Evolutionary conservation across 2,113 vertebrate species (phyloP).

Genomic region (Odontophorus gujanensis): DNA sequence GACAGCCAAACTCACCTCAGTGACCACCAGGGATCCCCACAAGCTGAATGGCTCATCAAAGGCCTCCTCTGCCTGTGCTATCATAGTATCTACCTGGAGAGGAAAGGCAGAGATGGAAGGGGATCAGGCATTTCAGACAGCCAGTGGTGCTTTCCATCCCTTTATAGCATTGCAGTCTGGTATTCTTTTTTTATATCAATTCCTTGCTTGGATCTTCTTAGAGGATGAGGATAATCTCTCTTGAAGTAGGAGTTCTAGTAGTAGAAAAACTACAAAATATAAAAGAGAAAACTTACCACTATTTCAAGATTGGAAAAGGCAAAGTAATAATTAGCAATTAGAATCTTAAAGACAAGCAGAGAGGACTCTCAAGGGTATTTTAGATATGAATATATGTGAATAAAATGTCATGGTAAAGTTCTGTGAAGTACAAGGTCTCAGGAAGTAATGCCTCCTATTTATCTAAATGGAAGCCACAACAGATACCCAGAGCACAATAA

Average conservation of each 20-base stretch:
- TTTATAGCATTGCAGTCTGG: not conserved
- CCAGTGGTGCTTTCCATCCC: too few species aligned
- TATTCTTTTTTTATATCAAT: not conserved
- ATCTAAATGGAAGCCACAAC: too few species aligned
- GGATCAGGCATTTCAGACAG: not conserved
- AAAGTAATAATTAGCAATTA: not conserved
- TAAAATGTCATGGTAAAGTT: constrained; percentile 14
- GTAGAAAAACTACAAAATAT: constrained; percentile 26
- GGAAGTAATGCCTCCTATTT: too few species aligned
- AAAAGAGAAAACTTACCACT: not conserved
- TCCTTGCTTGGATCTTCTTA: not conserved
- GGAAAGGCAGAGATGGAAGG: not conserved
- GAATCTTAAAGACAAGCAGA: not conserved
- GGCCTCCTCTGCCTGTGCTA: not conserved
- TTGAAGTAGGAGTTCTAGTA: constrained; percentile 23
- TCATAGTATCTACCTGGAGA: not conserved
- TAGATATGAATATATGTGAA: not conserved
- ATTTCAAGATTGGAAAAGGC: not conserved
- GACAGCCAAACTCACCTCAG: not conserved
- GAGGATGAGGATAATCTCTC: constrained; percentile 22
- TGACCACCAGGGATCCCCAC: not conserved
- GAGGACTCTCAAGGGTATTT: not conserved
- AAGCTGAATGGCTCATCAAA: not conserved
- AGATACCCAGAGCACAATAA: too few species aligned
- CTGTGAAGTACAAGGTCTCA: not conserved